A percentile compares a stretch with the other conserved stretches of the same genome.
phyloP scores from a whole-genome alignment of 2,888 invertebrate genomes.

The Mesochorus sp. region DNA sequence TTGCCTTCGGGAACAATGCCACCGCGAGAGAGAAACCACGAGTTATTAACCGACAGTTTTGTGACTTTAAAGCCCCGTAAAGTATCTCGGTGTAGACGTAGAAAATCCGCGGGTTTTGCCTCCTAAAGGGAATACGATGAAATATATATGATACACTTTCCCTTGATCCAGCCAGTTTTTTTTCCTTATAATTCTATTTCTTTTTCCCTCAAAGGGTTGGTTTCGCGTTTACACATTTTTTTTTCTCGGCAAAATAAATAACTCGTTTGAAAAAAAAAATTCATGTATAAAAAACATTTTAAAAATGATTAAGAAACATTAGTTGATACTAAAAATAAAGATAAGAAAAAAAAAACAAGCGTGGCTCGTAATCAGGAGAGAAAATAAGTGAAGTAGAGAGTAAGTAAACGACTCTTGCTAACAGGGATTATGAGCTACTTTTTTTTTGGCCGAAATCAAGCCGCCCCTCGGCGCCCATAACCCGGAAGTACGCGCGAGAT shows the following conservation, averaged over 20 bases:
- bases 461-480: not conserved
- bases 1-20: not conserved
- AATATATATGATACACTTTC: no score
- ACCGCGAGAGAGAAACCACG: not conserved
- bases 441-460: not conserved
- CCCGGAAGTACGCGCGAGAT: not conserved
- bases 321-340: no score
- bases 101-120: not conserved
- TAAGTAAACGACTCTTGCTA: conserved; percentile 12
- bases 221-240: no score
- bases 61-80: not conserved
- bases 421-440: conserved; percentile 2
- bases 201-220: no score
- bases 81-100: not conserved
- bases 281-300: no score
- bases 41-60: not conserved
- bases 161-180: no score
- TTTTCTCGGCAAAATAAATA: no score
- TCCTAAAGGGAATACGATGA: not conserved
- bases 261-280: no score
- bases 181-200: no score
- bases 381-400: not conserved
- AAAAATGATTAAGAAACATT: no score
- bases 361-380: no score
- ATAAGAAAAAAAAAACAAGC: not conserved